Conservation (phyloP, 1,140 invertebrate species). For the Cyrtorhinus lividipennis region DNA sequence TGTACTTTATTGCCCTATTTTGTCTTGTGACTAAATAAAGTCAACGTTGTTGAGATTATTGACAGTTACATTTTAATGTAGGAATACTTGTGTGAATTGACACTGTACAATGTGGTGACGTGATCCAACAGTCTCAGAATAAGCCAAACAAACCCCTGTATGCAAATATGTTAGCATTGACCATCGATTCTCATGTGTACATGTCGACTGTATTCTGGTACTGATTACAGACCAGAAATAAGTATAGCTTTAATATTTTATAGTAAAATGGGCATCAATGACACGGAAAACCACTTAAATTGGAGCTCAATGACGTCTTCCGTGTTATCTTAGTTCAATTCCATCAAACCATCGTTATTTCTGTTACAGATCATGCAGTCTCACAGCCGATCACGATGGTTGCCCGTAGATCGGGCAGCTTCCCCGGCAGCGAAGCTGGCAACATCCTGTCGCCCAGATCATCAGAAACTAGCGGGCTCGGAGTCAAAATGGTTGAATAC, state of each 20-base stretch:
- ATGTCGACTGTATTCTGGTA: neutral
- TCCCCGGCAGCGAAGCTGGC: conserved; percentile 35
- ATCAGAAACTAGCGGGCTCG: conserved; percentile 63
- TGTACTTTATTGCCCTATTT: too few species aligned
- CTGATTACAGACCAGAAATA: neutral
- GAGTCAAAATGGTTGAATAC: conserved; percentile 98
- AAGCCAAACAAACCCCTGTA: too few species aligned
- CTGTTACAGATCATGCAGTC: conserved; percentile 53
- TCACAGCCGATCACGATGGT: conserved; percentile 58
- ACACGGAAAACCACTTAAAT: too few species aligned
- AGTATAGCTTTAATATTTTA: neutral
- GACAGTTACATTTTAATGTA: too few species aligned
- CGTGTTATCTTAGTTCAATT: conserved; percentile 3
- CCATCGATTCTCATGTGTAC: too few species aligned
- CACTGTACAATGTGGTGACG: too few species aligned
- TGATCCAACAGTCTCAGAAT: too few species aligned
- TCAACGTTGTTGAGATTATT: too few species aligned
- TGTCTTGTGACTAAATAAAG: too few species aligned
- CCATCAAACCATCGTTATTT: conserved; percentile 10
- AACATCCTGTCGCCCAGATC: conserved; percentile 52
- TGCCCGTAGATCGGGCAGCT: conserved; percentile 41
- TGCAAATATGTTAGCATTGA: too few species aligned
- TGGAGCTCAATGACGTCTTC: too few species aligned
- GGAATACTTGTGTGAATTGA: too few species aligned
- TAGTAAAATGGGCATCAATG: neutral